Base-by-base conservation (phyloP, 2,113 vertebrate species). In the Oplegnathus fasciatus region DNA sequence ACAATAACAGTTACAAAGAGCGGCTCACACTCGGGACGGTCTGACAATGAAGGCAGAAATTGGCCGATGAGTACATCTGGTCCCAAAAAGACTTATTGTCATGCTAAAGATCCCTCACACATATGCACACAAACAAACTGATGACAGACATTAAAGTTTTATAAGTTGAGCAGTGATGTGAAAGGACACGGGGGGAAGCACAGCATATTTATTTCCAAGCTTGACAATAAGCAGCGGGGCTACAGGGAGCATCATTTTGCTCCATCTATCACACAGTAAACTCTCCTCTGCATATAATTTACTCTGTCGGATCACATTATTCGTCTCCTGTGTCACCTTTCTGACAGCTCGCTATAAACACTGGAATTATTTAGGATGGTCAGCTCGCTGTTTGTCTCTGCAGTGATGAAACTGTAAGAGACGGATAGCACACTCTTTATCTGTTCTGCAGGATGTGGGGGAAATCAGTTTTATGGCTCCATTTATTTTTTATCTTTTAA, bases 331-430 rank as follows among this genome's bases (percentile, higher is more conserved):
- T 20, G 44, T 80, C 72, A 32, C 58, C 30, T 62, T 1, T 52
- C 40, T 82, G 85, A 90, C 83, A 79, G 80, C 42, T 32, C 32
- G 7, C 61, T n/a, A 28, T 66, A 82, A 78, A 77, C 58, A 66
- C 3, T 1, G 24, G 57, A 24, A 62, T 60, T 71, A 82, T 86
- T 66, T 30, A 30, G 40, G 65, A 40, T 2, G 75, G 71, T 55
- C 60, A 32, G 48, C 61, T 78, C 44, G 9, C 75, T 6, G 50
- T 62, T 52, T 11, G 9, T 64, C 42, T 30, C 64, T 17, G 8
- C 68, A 24, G 17, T 10, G 28, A 73, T 52, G 24, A 54, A 40
- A 32, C 74, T 54, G 17, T 18, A 11, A 40, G 46, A 44, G 24
- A 55, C 24, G 0, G 22, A 72, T 1, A 26, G n/a, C 4, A 6